Evolutionary conservation across 2,888 invertebrate genomes (phyloP).

Genomic region (Pristionchus exspectatus): DNA sequence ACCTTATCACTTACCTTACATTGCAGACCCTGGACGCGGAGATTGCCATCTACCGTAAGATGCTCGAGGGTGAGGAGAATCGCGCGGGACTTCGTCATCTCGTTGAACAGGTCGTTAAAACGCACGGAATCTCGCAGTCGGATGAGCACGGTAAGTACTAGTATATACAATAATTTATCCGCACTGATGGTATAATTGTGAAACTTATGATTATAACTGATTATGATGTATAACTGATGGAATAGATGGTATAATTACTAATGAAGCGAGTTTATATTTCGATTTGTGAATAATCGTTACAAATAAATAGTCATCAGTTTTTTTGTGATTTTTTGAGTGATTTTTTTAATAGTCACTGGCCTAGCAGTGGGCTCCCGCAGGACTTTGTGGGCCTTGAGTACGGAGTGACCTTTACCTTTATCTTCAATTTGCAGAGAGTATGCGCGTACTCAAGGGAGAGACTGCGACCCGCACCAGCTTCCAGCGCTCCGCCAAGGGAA

Average conservation of each 20-base stretch:
- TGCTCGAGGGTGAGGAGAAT: conserved; percentile 82
- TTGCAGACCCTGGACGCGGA: conserved; percentile 81
- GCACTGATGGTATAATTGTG: too few relatives aligned
- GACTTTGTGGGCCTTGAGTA: too few relatives aligned
- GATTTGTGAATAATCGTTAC: background rate
- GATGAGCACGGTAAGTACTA: conserved; percentile 73
- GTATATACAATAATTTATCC: too few relatives aligned
- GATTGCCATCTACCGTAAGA: conserved; percentile 82
- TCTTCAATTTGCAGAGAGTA: conserved; percentile 65
- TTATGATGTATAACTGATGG: too few relatives aligned
- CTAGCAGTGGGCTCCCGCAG: too few relatives aligned
- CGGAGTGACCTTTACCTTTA: too few relatives aligned
- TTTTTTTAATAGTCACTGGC: too few relatives aligned
- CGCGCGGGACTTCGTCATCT: conserved; percentile 79
- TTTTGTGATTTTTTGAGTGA: background rate
- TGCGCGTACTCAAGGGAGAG: conserved; percentile 79
- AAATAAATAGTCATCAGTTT: too few relatives aligned
- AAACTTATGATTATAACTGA: too few relatives aligned
- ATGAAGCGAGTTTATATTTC: background rate
- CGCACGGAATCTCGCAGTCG: conserved; percentile 75
- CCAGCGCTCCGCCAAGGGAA: conserved; percentile 81
- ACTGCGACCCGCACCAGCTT: conserved; percentile 82
- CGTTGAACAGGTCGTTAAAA: conserved; percentile 79
- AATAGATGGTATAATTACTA: too few relatives aligned
- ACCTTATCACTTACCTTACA: background rate